Evolutionary conservation across 2,797 vertebrate genomes (phyloP).

Genomic region (Lagodon rhomboides): DNA sequence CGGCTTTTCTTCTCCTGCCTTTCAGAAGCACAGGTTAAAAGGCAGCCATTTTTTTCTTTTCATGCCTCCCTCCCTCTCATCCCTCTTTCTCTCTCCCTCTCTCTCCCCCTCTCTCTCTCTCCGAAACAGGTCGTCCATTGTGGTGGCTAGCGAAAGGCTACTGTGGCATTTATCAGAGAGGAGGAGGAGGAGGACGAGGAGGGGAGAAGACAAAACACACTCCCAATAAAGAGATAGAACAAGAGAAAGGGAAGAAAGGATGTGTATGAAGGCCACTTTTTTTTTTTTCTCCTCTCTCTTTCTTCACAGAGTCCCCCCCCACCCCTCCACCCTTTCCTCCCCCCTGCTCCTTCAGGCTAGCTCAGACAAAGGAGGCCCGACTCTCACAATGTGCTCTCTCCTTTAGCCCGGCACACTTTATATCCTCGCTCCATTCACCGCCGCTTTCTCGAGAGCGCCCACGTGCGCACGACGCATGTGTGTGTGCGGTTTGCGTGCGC

Average conservation of each 20-base stretch:
- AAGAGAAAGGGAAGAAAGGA: conserved; percentile 86
- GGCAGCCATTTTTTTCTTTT: conserved; percentile 81
- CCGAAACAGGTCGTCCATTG: conserved; percentile 87
- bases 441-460: conserved; percentile 72
- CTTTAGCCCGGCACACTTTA: conserved; percentile 80
- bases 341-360: conserved; percentile 76
- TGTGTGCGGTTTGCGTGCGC: conserved; percentile 29
- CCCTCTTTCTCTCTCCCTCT: conserved; percentile 41
- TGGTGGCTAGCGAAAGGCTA: conserved; percentile 85
- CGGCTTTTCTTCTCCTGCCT: conserved; percentile 78
- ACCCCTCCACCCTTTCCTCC: conserved; percentile 43
- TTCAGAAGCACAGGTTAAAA: conserved; percentile 87
- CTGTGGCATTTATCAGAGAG: conserved; percentile 88
- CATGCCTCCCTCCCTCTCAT: conserved; percentile 58
- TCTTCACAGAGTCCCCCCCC: conserved; percentile 63
- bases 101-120: conserved; percentile 55
- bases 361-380: conserved; percentile 76
- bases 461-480: conserved; percentile 52
- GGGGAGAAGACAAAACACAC: conserved; percentile 83
- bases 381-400: conserved; percentile 75
- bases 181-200: conserved; percentile 47
- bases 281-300: conserved; percentile 48
- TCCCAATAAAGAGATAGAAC: conserved; percentile 87
- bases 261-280: conserved; percentile 84
- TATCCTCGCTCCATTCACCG: conserved; percentile 78